Base-by-base conservation (phyloP, 2,797 vertebrate genomes). In the Allobates femoralis region DNA sequence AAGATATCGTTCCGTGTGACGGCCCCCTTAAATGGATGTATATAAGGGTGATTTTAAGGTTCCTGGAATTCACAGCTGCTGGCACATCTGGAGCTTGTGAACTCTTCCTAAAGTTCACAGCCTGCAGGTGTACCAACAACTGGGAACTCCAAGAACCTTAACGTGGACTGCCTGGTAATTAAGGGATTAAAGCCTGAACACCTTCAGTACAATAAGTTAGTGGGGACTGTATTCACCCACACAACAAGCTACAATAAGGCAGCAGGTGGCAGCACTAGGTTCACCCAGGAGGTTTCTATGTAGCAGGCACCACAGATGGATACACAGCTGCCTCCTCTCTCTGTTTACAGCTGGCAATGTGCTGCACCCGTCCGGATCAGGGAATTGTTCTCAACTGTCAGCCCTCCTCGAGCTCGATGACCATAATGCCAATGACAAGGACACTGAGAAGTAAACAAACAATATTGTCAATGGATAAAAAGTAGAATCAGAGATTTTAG, bases 221-320 rank as follows among this genome's bases (percentile, higher is more conserved):
- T 1, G 21, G 60, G n/a, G 60, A 16, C 66, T 37, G 11, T 26
- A 46, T 12, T 41, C 23, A 73, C 69, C 67, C 67, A n/a, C 14
- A 41, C 32, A 71, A 71, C 34, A 34, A 23, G 23, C 34, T 46
- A 12, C n/a, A n/a, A 41, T n/a, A 37, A 73, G 69, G 69, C 69
- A 73, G 69, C 69, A 73, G 69, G 69, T 73, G 69, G 69, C 69
- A 46, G 21, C 69, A 46, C 69, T 46, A 37, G 41, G 69, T 4
- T 73, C 34, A 73, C 69, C 69, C 34, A 3, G 69, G 37, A 73
- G 37, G 69, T n/a, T 46, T 11, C 41, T 46, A 41, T 73, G 41
- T 41, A 73, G 69, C 69, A 73, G 69, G 37, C 69, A 46, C 69
- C 69, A 73, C 69, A 73, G 69, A 73, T 73, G 69, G 69, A 73